Percentiles rank a stretch among this genome's conserved stretches.
phyloP scores from a whole-genome alignment of 2,888 invertebrate species.

The Drosophila leonis region DNA sequence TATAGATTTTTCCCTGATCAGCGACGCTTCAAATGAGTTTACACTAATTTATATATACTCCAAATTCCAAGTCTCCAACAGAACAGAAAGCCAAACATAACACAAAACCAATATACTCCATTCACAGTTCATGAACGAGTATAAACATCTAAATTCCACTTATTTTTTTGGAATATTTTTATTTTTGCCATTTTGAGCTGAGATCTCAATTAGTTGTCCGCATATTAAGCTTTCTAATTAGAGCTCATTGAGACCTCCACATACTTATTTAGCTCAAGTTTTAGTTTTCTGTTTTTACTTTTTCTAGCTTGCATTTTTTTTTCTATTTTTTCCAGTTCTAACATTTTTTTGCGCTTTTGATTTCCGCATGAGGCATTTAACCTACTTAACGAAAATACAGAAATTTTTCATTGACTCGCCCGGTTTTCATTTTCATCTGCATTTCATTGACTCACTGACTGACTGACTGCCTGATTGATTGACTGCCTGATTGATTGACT shows the following conservation, averaged over 20 bases:
- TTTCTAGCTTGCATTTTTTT: conserved; percentile 25
- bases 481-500: conserved; percentile 38
- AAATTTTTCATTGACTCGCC: conserved; percentile 55
- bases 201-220: not conserved
- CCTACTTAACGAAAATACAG: conserved; percentile 34
- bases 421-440: conserved; percentile 72
- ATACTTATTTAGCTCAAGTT: conserved; percentile 21
- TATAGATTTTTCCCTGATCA: too few species aligned
- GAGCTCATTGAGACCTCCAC: conserved; percentile 25
- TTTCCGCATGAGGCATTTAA: conserved; percentile 52
- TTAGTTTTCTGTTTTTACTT: conserved; percentile 2
- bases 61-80: not conserved
- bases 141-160: not conserved
- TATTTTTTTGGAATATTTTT: not conserved
- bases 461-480: conserved; percentile 41
- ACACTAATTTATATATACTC: not conserved
- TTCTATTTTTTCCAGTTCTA: conserved; percentile 1
- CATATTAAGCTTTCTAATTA: conserved; percentile 1
- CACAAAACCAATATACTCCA: not conserved
- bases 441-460: conserved; percentile 46
- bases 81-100: not conserved
- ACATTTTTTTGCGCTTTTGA: conserved; percentile 20
- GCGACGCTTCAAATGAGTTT: not conserved
- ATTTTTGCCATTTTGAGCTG: conserved; percentile 12
- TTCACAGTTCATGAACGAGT: not conserved